phyloP scores from a whole-genome alignment of 2,888 invertebrate species.

The Acrobasis consociella region DNA sequence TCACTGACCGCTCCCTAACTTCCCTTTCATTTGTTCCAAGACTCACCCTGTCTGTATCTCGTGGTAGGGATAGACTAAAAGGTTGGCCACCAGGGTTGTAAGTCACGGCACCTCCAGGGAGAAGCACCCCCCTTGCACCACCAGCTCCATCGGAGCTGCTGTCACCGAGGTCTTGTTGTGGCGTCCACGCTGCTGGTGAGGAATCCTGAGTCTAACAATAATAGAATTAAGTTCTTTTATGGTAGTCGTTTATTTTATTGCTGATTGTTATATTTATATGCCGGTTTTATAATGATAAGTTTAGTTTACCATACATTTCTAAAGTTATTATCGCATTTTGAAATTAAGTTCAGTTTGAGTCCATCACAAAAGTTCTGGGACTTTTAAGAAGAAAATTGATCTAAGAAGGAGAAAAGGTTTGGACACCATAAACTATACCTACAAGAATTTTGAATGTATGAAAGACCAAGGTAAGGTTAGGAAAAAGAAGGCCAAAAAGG shows the following conservation, averaged over 20 bases:
- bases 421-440: no score
- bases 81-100: constrained; percentile 83
- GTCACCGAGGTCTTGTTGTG: constrained; percentile 92
- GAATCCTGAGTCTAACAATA: constrained; percentile 44
- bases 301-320: no score
- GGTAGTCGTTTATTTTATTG: background rate
- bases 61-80: constrained; percentile 89
- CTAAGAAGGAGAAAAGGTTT: no score
- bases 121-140: constrained; percentile 31
- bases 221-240: constrained; percentile 1
- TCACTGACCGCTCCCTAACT: constrained; percentile 49
- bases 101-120: constrained; percentile 42
- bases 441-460: no score
- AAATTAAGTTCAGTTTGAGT: no score
- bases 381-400: no score
- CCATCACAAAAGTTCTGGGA: no score
- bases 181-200: constrained; percentile 86
- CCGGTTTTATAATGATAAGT: no score
- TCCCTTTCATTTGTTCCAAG: constrained; percentile 46
- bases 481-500: no score
- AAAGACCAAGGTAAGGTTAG: no score
- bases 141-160: constrained; percentile 77
- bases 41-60: constrained; percentile 81
- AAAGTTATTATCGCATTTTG: no score
- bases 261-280: no score